Percentiles rank a stretch among this genome's conserved stretches.
phyloP scores from a whole-genome alignment of 1,140 invertebrate species.

The Drosophila dunni region DNA sequence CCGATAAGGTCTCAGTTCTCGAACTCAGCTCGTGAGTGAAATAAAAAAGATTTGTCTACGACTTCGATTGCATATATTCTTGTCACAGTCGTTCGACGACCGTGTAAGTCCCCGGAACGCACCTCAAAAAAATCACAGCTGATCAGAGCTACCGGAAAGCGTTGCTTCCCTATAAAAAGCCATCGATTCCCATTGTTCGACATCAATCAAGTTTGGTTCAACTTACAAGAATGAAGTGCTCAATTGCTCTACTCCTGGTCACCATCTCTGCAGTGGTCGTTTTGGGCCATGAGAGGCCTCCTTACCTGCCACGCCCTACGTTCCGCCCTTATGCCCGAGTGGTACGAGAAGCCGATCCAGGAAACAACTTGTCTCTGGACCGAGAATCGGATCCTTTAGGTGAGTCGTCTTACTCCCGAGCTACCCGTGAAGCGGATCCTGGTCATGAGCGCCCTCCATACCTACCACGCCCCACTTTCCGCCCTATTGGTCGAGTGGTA shows the following conservation, averaged over 20 bases:
- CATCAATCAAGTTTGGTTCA: conserved; percentile 11
- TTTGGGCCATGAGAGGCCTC: conserved; percentile 8
- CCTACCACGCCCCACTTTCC: conserved; percentile 11
- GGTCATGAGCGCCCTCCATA: not conserved
- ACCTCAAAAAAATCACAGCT: conserved; percentile 10
- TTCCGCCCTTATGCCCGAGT: not conserved
- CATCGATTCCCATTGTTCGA: not conserved
- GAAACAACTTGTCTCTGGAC: not conserved
- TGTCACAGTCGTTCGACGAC: not conserved
- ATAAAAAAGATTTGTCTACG: conserved; percentile 16
- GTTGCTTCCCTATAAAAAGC: conserved; percentile 19
- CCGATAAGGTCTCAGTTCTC: conserved; percentile 4
- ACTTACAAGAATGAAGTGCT: conserved; percentile 18
- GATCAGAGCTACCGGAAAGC: not conserved
- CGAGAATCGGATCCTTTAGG: no score
- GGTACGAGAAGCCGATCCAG: not conserved
- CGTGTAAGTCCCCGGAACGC: conserved; percentile 10
- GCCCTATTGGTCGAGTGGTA: not conserved
- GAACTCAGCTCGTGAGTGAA: not conserved
- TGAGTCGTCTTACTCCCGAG: no score
- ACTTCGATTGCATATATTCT: conserved; percentile 13
- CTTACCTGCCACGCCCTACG: conserved; percentile 18
- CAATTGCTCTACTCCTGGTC: conserved; percentile 23
- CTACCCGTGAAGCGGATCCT: conserved; percentile 1
- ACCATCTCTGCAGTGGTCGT: conserved; percentile 7